Conservation (phyloP, 2,797 vertebrate species). For the Propithecus deckenii region DNA sequence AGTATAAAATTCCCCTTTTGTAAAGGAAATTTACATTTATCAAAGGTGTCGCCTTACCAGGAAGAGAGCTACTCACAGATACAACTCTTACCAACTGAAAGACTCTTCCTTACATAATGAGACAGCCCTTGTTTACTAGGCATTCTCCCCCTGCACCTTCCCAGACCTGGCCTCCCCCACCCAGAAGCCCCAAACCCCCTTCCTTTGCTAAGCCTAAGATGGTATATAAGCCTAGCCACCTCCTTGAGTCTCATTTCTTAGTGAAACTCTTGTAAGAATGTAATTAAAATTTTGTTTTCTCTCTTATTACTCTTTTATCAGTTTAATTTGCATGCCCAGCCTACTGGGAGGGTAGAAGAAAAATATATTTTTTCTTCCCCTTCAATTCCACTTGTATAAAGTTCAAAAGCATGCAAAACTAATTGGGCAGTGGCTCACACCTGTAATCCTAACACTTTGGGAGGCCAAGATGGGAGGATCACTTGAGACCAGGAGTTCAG, state of each 20-base stretch:
- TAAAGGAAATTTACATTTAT: not conserved
- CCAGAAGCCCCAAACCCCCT: not conserved
- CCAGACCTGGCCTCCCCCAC: not conserved
- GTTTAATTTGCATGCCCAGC: not conserved
- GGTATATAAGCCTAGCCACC: not conserved
- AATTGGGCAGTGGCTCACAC: not conserved
- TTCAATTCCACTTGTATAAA: not conserved
- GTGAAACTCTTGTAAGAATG: not conserved
- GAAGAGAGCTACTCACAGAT: not conserved
- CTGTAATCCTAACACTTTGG: not conserved
- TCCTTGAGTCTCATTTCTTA: not conserved
- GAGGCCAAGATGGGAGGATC: not conserved
- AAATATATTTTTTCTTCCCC: not conserved
- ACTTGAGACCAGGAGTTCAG: not conserved
- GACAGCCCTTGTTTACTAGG: not conserved
- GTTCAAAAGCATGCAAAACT: not conserved
- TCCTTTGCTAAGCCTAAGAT: not conserved
- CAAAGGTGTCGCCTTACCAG: not conserved
- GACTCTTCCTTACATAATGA: not conserved
- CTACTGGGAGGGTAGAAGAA: not conserved
- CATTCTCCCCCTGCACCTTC: not conserved
- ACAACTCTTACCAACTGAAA: not conserved
- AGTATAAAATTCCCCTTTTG: not conserved
- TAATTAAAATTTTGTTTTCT: not conserved
- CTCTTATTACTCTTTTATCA: not conserved